Percentiles rank a stretch among this genome's conserved stretches.
Conservation (phyloP, 2,888 invertebrate genomes). For the Ceratothoa steindachneri region DNA sequence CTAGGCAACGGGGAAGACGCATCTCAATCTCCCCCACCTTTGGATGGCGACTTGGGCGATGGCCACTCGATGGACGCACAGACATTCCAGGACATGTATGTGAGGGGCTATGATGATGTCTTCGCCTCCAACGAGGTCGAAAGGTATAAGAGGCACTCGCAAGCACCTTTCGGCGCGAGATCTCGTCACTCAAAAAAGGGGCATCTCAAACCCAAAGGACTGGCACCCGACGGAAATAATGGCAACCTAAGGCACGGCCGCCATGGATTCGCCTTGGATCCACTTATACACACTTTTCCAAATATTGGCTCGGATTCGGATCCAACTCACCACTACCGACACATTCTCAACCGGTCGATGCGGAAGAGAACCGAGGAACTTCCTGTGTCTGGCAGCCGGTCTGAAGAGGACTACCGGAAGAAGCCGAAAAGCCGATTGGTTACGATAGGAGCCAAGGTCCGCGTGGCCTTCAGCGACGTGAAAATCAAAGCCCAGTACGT, state of each 20-base stretch:
- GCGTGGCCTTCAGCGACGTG: slow-evolving; percentile 31
- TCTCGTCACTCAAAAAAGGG: neutral
- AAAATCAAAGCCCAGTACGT: slow-evolving; percentile 32
- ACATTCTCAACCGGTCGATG: neutral
- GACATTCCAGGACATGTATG: neutral
- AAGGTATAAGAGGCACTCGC: neutral
- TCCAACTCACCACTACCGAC: neutral
- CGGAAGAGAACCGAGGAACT: neutral
- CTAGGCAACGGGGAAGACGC: neutral
- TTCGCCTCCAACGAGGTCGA: neutral
- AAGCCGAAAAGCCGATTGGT: neutral
- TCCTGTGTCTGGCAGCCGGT: neutral
- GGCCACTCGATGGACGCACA: too few species aligned
- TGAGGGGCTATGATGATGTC: neutral
- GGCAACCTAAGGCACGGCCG: too few species aligned
- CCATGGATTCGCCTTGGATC: neutral
- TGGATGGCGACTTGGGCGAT: too few species aligned
- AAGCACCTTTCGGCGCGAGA: neutral
- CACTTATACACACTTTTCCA: too few species aligned
- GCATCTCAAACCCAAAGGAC: neutral
- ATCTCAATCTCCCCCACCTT: neutral
- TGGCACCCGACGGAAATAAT: too few species aligned
- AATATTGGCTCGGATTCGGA: neutral
- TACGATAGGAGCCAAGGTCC: slow-evolving; percentile 19
- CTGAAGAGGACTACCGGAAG: neutral